Evolutionary conservation across 2,797 vertebrate species (phyloP), one percentile per base, ranked within the genome.

Genomic region (Smutsia temminckii): DNA sequence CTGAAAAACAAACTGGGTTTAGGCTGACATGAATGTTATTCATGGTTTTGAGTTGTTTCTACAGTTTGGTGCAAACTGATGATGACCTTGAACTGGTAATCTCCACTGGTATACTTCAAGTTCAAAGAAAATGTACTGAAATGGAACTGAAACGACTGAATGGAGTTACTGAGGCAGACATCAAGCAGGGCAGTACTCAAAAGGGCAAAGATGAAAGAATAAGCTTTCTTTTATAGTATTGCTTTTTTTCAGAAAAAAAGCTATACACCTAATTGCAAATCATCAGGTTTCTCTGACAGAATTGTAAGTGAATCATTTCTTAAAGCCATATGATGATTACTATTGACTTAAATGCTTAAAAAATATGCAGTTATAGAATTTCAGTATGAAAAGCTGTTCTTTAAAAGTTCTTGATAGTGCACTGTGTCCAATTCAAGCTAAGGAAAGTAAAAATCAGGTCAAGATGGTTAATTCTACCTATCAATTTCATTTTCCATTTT

Each of bases 61-160:
- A 40, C 27, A 85, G 95, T 59, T 96, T 95, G 96, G 94, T 51
- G 11, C 57, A 96, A 96, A 96, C 78, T 34, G 1, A 96, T 34
- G 1, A 96, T 97, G 95, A 97, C 97, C 97, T 97, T 97, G 92
- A 98, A 97, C 89, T 91, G 97, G 85, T 86, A 95, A 97, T 96
- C 95, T 97, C 95, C 93, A 97, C 85, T 77, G 71, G 84, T 94
- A 96, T 49, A 55, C 84, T 95, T 96, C 78, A 69, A 97, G 91
- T 94, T 95, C 92, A 97, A 97, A 98, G 96, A 71, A 93, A 4
- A 78, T n/a, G 51, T 96, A 78, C 68, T 97, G 77, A 97, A 95
- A 85, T 94, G 77, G 94, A 98, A 98, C n/a, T 0, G 95, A 95
- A 75, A 3, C 92, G 93, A 97, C 93, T 95, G 96, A 97, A 96